A percentile compares a stretch with the other conserved stretches of the same genome.
These are phyloP conservation scores for Gnathonemus echidnorhynchus DNA, from an alignment of 2,113 vertebrate genomes.

Conservation along the genomic window DNA sequence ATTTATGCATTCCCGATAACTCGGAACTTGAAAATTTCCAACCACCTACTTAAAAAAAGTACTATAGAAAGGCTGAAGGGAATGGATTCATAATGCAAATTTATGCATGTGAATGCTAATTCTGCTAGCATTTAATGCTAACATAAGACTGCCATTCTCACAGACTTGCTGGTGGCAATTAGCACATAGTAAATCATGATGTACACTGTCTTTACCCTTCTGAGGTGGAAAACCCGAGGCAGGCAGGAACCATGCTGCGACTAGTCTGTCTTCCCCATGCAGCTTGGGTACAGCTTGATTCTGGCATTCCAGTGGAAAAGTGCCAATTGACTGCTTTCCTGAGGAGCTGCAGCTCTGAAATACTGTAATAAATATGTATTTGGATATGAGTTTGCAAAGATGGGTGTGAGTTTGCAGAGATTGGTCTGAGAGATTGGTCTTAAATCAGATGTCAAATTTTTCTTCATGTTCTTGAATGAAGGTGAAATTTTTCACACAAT, in stretches of 20 bases:
- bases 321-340: background rate
- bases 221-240: background rate
- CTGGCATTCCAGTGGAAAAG: background rate
- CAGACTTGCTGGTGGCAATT: background rate
- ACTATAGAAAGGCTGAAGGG: too few species aligned
- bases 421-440: background rate
- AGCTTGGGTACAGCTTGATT: background rate
- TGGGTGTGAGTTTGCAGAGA: background rate
- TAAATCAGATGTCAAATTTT: background rate
- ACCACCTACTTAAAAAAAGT: background rate
- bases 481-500: background rate
- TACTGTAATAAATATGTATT: background rate
- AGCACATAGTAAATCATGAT: background rate
- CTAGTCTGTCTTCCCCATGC: background rate
- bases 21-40: background rate
- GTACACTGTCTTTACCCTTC: background rate
- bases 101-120: too few species aligned
- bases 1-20: background rate
- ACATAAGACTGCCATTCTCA: background rate
- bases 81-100: too few species aligned
- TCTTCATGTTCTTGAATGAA: background rate
- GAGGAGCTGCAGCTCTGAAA: background rate
- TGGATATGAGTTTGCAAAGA: background rate
- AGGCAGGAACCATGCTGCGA: background rate
- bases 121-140: too few species aligned